Evolutionary conservation across 2,113 vertebrate species (phyloP).

Genomic region (Notothenia coriiceps): DNA sequence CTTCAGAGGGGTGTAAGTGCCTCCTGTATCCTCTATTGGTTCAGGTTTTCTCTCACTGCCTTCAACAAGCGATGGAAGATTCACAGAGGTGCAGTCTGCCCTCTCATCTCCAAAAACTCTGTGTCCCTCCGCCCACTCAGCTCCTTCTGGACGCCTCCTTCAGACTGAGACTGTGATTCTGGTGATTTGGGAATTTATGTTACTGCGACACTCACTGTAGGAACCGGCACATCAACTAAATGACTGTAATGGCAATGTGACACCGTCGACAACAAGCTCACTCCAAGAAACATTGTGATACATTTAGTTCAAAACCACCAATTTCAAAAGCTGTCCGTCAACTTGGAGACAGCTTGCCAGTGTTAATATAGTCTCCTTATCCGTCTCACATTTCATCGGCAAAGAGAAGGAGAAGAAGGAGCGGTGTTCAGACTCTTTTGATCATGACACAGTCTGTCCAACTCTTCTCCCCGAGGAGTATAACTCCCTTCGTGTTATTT

Average conservation of each 20-base stretch:
- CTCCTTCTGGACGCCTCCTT: slow-evolving; percentile 48
- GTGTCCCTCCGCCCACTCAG: slow-evolving; percentile 48
- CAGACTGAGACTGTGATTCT: slow-evolving; percentile 26
- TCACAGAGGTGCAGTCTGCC: slow-evolving; percentile 38
- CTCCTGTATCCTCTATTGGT: not conserved
- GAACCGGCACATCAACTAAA: slow-evolving; percentile 48
- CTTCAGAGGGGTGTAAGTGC: not conserved
- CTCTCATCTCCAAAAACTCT: slow-evolving; percentile 39
- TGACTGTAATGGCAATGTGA: slow-evolving; percentile 55
- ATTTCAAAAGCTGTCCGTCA: slow-evolving; percentile 68
- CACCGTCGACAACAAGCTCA: slow-evolving; percentile 42
- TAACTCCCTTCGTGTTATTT: not conserved
- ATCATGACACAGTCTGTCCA: slow-evolving; percentile 51
- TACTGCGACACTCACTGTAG: slow-evolving; percentile 28
- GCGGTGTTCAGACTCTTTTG: slow-evolving; percentile 44
- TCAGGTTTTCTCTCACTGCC: slow-evolving; percentile 24
- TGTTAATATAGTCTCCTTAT: slow-evolving; percentile 49
- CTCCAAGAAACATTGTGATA: slow-evolving; percentile 48
- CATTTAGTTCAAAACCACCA: slow-evolving; percentile 55
- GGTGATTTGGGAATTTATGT: slow-evolving; percentile 55
- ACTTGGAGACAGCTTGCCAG: slow-evolving; percentile 41
- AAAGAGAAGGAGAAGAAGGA: slow-evolving; percentile 32
- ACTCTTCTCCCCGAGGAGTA: slow-evolving; percentile 5
- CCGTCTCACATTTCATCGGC: slow-evolving; percentile 50
- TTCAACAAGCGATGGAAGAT: slow-evolving; percentile 6